These are phyloP conservation scores for Gortyna flavago DNA, from an alignment of 2,888 invertebrate genomes.

Conservation along the genomic window DNA sequence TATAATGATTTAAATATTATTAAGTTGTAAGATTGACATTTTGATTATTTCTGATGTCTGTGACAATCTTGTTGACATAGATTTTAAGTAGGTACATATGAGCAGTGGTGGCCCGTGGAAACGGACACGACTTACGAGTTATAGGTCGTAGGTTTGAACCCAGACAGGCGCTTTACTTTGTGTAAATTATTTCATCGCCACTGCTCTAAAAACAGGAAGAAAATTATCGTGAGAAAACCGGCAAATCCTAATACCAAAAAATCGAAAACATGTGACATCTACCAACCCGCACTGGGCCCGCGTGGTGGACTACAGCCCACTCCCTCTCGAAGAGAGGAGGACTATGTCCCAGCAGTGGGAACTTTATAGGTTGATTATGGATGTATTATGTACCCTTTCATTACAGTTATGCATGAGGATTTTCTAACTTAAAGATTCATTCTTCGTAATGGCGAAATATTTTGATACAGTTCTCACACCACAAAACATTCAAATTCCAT, in stretches of 20 bases:
- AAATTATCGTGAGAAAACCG: too few species aligned
- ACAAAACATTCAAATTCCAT: neutral
- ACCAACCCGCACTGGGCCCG: too few species aligned
- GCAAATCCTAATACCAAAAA: too few species aligned
- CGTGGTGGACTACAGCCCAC: too few species aligned
- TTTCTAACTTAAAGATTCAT: neutral
- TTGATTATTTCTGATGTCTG: slow-evolving; percentile 16
- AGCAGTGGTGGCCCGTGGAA: neutral
- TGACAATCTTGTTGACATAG: slow-evolving; percentile 16
- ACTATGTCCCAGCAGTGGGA: too few species aligned
- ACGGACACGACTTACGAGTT: neutral
- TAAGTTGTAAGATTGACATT: slow-evolving; percentile 13
- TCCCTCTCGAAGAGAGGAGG: too few species aligned
- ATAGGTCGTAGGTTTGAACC: neutral
- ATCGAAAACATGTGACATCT: too few species aligned
- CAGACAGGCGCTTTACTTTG: neutral
- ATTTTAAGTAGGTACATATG: neutral
- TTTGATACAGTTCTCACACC: neutral
- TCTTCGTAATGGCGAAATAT: neutral
- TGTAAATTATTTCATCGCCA: neutral
- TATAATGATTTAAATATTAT: slow-evolving; percentile 14
- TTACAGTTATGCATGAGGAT: neutral
- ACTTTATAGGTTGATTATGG: too few species aligned
- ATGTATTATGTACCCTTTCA: neutral
- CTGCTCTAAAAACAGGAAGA: neutral